Evolutionary conservation across 1,140 invertebrate species (phyloP), one percentile per base, ranked within the genome.

Genomic region (Calliphora vicina): DNA sequence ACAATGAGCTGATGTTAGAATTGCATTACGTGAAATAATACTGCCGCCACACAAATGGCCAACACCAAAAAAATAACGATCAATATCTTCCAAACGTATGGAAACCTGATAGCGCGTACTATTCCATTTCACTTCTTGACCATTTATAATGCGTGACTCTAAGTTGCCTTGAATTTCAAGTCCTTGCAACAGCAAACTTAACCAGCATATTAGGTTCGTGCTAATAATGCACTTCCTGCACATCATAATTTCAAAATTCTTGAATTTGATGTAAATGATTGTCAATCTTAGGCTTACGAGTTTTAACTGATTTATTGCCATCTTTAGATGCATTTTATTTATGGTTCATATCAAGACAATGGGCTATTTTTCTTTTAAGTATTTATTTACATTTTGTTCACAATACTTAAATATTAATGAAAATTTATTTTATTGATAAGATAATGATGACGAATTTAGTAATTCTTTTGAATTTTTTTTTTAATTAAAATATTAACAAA

Each of bases 1-100:
- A 74, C 88, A 89, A 81, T 89, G 88, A 0, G 84, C 88, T 6
- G 88, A 87, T 1, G 88, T 87, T 0, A 89, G 29, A 15, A 89
- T 72, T 25, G 15, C 10, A 50, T 57, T 80, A 1, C 12, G 0
- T 10, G 78, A 61, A 17, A 88, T 85, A n/a, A 88, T 81, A 8
- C 71, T 23, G 20, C 88, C 88, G 0, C 87, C 87, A 83, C 88
- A 89, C 23, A 83, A 50, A 61, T 83, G 83, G 1, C 83, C 83
- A n/a, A 27, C n/a, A 1, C 83, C 83, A 20, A 82, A 83, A 17
- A 81, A 61, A 9, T 43, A n/a, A 71, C 80, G 45, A 76, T 83
- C 83, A 27, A 71, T n/a, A 8, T 27, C 1, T 1, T 50, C 13
- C 42, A 83, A 57, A 67, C 83, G 83, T 20, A 83, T 13, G 20